These are phyloP conservation scores for Hyalella azteca DNA, from an alignment of 2,888 invertebrate species.

Conservation along the genomic window DNA sequence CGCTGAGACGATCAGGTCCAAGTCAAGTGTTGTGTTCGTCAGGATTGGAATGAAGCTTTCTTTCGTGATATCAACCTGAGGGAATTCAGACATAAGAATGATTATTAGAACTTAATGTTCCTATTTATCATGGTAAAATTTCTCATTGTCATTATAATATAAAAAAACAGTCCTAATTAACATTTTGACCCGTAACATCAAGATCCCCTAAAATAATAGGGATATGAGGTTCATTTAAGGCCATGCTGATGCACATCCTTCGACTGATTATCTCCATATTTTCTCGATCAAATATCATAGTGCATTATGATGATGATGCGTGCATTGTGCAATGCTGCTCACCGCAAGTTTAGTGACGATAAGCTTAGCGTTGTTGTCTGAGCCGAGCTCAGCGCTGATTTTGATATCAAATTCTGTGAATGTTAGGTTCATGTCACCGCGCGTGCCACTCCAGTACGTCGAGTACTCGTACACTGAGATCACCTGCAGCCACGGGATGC, in stretches of 20 bases:
- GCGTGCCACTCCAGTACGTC: background rate
- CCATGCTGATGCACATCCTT: too few species aligned
- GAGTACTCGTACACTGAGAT: constrained; percentile 31
- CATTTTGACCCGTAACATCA: too few species aligned
- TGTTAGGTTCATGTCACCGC: constrained; percentile 38
- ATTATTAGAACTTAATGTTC: background rate
- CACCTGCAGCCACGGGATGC: constrained; percentile 37
- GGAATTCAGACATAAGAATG: background rate
- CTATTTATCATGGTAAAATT: too few species aligned
- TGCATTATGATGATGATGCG: too few species aligned
- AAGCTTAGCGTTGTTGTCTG: background rate
- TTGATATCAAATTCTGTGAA: constrained; percentile 33
- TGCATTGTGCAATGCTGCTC: background rate
- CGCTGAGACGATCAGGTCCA: constrained; percentile 2
- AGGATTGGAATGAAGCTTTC: constrained; percentile 3
- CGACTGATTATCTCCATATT: too few species aligned
- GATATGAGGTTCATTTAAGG: too few species aligned
- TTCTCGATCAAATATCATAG: too few species aligned
- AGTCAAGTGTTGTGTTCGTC: background rate
- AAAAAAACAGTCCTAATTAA: too few species aligned
- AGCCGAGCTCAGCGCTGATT: constrained; percentile 29
- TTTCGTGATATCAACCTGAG: constrained; percentile 23
- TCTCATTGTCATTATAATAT: too few species aligned
- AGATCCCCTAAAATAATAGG: too few species aligned
- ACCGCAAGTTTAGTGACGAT: background rate